Conservation (phyloP, 2,113 vertebrate genomes). For the Columba janthina region DNA sequence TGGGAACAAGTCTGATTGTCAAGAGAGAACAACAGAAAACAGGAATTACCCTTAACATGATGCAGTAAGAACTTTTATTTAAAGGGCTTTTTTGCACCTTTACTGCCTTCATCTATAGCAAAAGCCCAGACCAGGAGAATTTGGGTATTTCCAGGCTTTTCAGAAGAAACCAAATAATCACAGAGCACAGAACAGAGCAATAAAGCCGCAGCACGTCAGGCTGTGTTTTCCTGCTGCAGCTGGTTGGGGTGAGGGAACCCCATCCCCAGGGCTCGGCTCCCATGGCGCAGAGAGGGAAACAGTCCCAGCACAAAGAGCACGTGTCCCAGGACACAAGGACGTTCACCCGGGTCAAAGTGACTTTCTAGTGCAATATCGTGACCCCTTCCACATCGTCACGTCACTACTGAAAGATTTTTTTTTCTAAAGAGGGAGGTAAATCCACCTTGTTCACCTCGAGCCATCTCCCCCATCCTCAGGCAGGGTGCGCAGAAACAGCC, state of each 20-base stretch:
- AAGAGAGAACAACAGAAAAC: neutral
- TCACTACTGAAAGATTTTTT: neutral
- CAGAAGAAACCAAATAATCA: neutral
- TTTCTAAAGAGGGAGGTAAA: neutral
- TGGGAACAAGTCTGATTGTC: neutral
- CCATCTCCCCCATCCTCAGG: neutral
- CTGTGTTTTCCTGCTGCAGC: neutral
- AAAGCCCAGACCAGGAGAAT: neutral
- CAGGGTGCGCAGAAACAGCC: neutral
- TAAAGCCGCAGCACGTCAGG: neutral
- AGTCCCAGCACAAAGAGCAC: neutral
- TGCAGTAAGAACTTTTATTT: neutral
- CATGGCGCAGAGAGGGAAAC: constrained; percentile 7
- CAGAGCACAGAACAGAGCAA: neutral
- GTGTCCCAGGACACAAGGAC: neutral
- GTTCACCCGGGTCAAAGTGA: neutral
- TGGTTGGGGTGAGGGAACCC: neutral
- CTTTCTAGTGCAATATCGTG: constrained; percentile 51
- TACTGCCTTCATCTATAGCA: neutral
- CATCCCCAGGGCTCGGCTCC: neutral
- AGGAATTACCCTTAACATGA: accelerated
- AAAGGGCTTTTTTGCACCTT: neutral
- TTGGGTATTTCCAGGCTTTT: neutral
- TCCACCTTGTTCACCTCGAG: neutral
- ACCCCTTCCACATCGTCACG: neutral